These are phyloP conservation scores for Aleiodes testaceus DNA, from an alignment of 2,888 invertebrate species.

Conservation along the genomic window DNA sequence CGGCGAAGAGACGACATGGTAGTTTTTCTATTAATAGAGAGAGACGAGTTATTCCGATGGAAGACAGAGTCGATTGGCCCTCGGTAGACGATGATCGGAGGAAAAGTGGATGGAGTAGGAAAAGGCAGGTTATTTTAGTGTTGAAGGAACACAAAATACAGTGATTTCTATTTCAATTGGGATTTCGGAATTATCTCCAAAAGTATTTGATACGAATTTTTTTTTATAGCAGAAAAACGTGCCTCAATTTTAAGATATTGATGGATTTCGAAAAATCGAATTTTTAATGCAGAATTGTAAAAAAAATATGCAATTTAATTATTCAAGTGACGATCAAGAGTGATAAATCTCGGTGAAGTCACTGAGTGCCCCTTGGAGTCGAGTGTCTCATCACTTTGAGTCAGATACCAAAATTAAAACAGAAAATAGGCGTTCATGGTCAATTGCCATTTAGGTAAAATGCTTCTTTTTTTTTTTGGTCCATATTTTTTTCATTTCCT, in stretches of 20 bases:
- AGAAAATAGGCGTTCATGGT: neutral
- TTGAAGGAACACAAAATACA: too few species aligned
- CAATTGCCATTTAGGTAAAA: conserved; percentile 4
- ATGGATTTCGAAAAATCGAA: neutral
- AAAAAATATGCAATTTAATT: conserved; percentile 1
- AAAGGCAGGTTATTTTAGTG: neutral
- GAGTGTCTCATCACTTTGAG: conserved; percentile 28
- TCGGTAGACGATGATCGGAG: conserved; percentile 21
- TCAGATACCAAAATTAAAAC: conserved; percentile 8
- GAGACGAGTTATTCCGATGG: conserved; percentile 15
- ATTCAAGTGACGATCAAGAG: neutral
- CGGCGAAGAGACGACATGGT: conserved; percentile 15
- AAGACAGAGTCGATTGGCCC: conserved; percentile 13
- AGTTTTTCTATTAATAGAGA: conserved; percentile 23
- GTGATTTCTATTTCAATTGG: too few species aligned
- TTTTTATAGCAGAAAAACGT: too few species aligned
- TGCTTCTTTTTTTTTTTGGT: neutral
- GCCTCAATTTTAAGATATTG: too few species aligned
- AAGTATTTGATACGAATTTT: too few species aligned
- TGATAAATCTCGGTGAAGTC: neutral
- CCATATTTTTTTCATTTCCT: neutral
- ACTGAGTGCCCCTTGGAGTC: neutral
- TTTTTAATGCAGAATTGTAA: neutral
- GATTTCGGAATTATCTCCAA: too few species aligned
- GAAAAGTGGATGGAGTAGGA: conserved; percentile 6